Base-by-base conservation (phyloP, 2,888 invertebrate species). In the Embidobia sp. region DNA sequence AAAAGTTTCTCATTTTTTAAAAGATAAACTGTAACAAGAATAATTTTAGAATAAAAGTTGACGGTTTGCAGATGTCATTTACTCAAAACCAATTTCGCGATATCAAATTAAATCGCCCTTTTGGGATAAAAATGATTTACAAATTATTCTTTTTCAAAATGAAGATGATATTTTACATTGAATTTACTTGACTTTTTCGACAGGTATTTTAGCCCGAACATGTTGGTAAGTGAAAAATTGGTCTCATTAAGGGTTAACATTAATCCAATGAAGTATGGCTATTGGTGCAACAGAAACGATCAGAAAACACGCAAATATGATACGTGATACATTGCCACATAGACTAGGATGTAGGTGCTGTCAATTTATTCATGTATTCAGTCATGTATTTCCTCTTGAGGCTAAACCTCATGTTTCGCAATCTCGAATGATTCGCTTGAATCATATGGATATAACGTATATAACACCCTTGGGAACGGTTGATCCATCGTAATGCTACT, bases 291-390 rank as follows among this genome's bases (percentile, higher is more conserved):
- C 46, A 61, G 66, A 74, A 66, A 74, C 46, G 67, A 75, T 61
- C 53, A 61, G 67, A 42, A 75, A 49, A 53, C 67, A 75, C 61
- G 74, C 74, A 44, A 67, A 70, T 59, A 69, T 69, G 57, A 73
- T 73, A 70, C 63, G 44, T 49, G 69, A 78, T 78, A 66, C 66
- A 77, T 77, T 48, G 72, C 48, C 42, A 13, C 49, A 44, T 49
- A 35, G 51, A 67, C 33, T 61, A 66, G 74, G 70, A 66, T 66
- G 48, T 66, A 70, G 66, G 40, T 55, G 70, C 64, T 74, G 78
- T 70, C 74, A 74, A 78, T 78, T 74, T 74, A 78, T 78, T 74
- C 78, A 78, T 78, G 74, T 78, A 78, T 74, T 74, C 77, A 59
- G 64, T 66, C 69, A 64, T 59, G 77, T 78, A 74, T 70, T 78